Percentiles rank a stretch among this genome's conserved stretches.
These are phyloP conservation scores for Mustela lutreola DNA, from an alignment of 2,113 vertebrate species.

Conservation along the genomic window DNA sequence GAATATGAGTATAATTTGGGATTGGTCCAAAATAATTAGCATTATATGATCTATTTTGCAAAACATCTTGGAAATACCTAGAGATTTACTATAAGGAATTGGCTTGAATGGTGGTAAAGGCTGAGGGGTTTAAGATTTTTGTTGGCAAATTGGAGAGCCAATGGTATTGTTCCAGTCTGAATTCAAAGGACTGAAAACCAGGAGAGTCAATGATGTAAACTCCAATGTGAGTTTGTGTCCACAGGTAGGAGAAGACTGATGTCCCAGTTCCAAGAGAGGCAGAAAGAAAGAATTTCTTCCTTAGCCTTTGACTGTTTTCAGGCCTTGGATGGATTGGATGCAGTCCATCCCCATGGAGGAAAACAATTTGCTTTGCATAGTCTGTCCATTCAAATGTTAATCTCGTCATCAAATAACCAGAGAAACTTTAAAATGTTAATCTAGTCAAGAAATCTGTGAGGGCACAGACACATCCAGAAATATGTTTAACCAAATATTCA, in stretches of 20 bases:
- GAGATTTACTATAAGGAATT: background rate
- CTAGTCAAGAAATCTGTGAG: background rate
- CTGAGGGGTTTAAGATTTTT: background rate
- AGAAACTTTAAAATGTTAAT: background rate
- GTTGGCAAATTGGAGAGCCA: background rate
- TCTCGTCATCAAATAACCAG: background rate
- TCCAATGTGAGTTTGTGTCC: background rate
- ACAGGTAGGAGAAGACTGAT: background rate
- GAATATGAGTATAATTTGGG: background rate
- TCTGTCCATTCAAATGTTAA: background rate
- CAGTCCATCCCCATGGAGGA: background rate
- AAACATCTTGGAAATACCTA: background rate
- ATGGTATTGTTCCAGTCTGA: background rate
- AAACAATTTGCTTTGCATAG: background rate
- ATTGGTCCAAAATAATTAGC: background rate
- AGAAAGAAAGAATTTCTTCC: background rate
- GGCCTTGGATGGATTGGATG: background rate
- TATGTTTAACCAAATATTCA: background rate
- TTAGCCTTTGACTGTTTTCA: background rate
- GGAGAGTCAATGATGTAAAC: background rate
- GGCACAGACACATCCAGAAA: background rate
- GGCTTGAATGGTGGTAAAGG: background rate
- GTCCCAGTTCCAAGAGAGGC: background rate
- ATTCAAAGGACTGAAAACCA: background rate
- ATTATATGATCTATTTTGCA: background rate